Evolutionary conservation across 2,888 invertebrate species (phyloP).

Genomic region (Hydriomena furcata): DNA sequence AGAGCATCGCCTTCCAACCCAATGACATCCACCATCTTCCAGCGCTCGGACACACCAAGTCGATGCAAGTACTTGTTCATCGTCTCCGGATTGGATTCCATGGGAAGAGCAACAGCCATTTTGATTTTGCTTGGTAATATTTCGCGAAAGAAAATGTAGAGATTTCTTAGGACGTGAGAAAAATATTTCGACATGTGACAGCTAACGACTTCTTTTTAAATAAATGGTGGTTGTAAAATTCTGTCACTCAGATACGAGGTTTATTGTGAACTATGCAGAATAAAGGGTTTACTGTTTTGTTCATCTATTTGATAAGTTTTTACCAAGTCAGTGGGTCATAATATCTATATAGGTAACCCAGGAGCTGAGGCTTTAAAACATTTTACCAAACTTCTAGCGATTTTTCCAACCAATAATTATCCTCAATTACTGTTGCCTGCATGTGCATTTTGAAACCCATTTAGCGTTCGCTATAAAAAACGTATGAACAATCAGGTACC

Average conservation of each 20-base stretch:
- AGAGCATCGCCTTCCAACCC: conserved; percentile 94
- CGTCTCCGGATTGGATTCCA: conserved; percentile 85
- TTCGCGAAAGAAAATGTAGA: conserved; percentile 18
- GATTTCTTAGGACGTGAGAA: conserved; percentile 14
- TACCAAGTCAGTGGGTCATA: too few species aligned
- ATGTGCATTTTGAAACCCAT: too few species aligned
- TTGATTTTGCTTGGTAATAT: conserved; percentile 15
- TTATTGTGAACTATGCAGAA: neutral
- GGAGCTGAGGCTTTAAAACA: too few species aligned
- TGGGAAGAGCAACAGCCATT: conserved; percentile 62
- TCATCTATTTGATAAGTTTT: neutral
- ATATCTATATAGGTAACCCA: neutral
- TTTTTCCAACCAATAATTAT: too few species aligned
- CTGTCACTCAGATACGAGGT: neutral
- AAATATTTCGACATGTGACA: conserved; percentile 22
- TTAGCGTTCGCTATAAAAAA: too few species aligned
- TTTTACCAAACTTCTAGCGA: too few species aligned
- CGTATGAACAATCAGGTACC: too few species aligned
- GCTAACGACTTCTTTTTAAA: conserved; percentile 13
- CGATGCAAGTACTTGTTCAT: conserved; percentile 88
- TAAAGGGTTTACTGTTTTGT: neutral
- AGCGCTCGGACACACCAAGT: conserved; percentile 91
- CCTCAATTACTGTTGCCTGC: too few species aligned
- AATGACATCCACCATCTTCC: conserved; percentile 95
- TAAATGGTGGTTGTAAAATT: neutral